These are phyloP conservation scores for Lamprologus lemairii DNA, from an alignment of 2,113 vertebrate species.

Conservation along the genomic window DNA sequence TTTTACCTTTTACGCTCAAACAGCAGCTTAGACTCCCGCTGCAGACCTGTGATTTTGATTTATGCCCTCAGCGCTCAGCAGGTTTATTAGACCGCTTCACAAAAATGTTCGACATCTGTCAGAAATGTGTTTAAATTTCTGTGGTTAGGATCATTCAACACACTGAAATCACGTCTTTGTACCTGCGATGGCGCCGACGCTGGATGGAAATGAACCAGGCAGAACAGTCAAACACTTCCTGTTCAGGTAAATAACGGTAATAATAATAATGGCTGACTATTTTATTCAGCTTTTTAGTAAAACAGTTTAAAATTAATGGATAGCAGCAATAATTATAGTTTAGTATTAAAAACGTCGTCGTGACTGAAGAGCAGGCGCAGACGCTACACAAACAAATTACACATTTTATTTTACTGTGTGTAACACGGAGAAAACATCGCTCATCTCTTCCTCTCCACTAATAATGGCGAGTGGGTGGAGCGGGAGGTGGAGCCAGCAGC, in stretches of 20 bases:
- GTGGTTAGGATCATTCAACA: neutral
- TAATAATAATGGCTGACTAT: neutral
- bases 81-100: neutral
- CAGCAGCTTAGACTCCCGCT: neutral
- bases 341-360: neutral
- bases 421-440: accelerated
- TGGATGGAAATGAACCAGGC: neutral
- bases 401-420: neutral
- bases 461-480: neutral
- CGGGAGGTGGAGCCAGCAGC: neutral
- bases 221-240: neutral
- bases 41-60: neutral
- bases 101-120: neutral
- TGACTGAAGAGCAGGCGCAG: neutral
- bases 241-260: neutral
- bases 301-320: neutral
- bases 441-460: neutral
- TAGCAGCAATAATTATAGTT: neutral
- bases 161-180: neutral
- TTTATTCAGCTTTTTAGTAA: neutral
- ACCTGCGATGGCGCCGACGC: no score
- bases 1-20: neutral
- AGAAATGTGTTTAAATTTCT: neutral
- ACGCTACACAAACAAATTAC: neutral
- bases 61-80: neutral